These are phyloP conservation scores for Eucidaris tribuloides DNA, from an alignment of 35 echinoderm and acorn worm species.

Conservation along the genomic window DNA sequence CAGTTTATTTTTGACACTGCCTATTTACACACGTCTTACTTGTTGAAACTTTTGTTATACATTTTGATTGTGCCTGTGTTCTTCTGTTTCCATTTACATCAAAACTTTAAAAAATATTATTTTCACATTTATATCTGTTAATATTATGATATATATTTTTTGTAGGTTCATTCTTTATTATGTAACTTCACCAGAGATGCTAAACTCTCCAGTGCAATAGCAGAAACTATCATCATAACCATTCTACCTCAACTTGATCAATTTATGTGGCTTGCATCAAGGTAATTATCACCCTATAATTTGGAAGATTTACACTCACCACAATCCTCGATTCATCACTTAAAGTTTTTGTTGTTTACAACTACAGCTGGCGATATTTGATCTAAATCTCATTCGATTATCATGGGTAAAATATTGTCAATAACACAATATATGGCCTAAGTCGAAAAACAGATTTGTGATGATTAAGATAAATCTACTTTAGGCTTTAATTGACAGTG, in stretches of 20 bases:
- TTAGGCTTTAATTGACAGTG: too few relatives aligned
- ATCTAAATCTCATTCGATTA: not conserved
- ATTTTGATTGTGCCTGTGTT: too few relatives aligned
- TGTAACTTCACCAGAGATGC: not conserved
- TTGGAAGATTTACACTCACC: not conserved
- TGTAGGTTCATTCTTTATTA: not conserved
- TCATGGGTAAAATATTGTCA: not conserved
- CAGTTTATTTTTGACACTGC: too few relatives aligned
- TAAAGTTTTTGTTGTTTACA: not conserved
- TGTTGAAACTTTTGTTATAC: too few relatives aligned
- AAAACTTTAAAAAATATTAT: too few relatives aligned
- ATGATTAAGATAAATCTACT: not conserved
- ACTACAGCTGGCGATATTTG: too few relatives aligned
- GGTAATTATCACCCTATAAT: not conserved
- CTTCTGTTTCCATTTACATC: too few relatives aligned
- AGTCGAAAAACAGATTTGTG: not conserved
- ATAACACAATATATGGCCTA: not conserved
- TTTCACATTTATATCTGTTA: not conserved
- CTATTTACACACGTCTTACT: too few relatives aligned
- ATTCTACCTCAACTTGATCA: conserved; percentile 10
- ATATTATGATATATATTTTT: not conserved
- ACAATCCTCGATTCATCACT: not conserved
- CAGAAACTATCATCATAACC: not conserved
- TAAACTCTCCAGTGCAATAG: not conserved
- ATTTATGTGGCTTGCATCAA: conserved; percentile 31